Evolutionary conservation across 2,888 invertebrate genomes (phyloP), one percentile per base, ranked within the genome.

Genomic region (Drosophila maculinotata): DNA sequence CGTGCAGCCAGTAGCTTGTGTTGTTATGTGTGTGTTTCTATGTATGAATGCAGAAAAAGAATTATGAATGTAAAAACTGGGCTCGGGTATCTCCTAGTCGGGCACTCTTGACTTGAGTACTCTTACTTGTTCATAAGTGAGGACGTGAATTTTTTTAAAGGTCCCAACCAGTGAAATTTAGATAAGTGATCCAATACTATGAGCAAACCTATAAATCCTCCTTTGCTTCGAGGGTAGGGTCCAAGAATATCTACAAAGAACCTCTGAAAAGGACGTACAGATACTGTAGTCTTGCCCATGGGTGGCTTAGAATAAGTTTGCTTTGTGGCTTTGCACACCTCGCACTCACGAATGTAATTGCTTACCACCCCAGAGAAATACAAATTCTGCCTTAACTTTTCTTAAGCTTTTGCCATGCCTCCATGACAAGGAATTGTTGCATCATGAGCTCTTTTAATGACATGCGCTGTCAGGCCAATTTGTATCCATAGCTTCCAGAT

Each of bases 181-280:
- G 36, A 36, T 3, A 54, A 30, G 10, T 44, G 36, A 25, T 57
- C 41, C 1, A 47, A 3, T 2, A 57, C 48, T 8, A 57, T 48
- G 3, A 48, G 7, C 0, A 57, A 12, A 1, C 52, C 31, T 2
- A 52, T 31, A 23, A 41, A 6, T 2, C 41, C 52, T 9, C 3
- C 17, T 14, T 52, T 41, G 3, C 31, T 41, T 1, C 39, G 30
- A 1, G 41, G 52, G 14, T 31, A 52, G 2, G 39, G 41, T 5
- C 31, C 14, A 5, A 31, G 17, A 9, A 38, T 30, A 3, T 51
- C 51, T 3, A 39, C 39, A 38, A 35, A 48, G 1, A 49, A 7
- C 1, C 36, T 14, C n/a, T 49, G 35, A 35, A 48, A 48, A 5
- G 35, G 47, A 12, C 45, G 3, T 1, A 8, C 1, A 8, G 28